Evolutionary conservation across 2,888 invertebrate genomes (phyloP).

Genomic region (Hydroisotoma schaefferi): DNA sequence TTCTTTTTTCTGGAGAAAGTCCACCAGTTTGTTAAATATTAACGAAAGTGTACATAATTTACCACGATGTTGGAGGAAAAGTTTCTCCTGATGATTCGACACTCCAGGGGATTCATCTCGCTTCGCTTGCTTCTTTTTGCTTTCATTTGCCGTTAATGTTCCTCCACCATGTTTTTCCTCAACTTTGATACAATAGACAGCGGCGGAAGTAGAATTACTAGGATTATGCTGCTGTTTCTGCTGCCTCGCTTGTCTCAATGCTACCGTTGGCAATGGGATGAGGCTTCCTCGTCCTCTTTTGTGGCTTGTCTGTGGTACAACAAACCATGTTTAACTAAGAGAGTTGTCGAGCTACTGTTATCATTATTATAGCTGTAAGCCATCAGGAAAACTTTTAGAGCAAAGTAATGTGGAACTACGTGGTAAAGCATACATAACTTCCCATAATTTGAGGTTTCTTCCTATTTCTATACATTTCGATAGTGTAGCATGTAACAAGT

Average conservation of each 20-base stretch:
- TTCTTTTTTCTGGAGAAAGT: neutral
- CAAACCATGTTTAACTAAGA: too few relatives aligned
- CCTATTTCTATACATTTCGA: too few relatives aligned
- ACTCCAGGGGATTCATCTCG: slow-evolving; percentile 31
- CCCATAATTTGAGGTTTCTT: too few relatives aligned
- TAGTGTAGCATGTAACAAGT: too few relatives aligned
- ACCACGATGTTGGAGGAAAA: slow-evolving; percentile 42
- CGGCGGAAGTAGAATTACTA: neutral
- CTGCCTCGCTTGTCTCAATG: slow-evolving; percentile 13
- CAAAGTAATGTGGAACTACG: too few relatives aligned
- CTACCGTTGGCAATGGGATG: slow-evolving; percentile 3
- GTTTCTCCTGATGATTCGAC: slow-evolving; percentile 23
- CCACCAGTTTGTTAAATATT: slow-evolving; percentile 38
- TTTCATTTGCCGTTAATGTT: slow-evolving; percentile 7
- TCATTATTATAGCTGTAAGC: neutral
- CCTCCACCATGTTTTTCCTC: too few relatives aligned
- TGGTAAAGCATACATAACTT: too few relatives aligned
- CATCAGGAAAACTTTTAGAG: too few relatives aligned
- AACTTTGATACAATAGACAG: too few relatives aligned
- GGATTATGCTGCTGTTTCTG: slow-evolving; percentile 7
- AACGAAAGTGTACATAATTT: slow-evolving; percentile 45
- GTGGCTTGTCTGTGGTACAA: slow-evolving; percentile 9
- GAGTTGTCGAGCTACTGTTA: neutral
- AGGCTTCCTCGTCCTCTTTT: slow-evolving; percentile 11
- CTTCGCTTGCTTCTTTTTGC: too few relatives aligned